Percentiles rank a stretch among this genome's conserved stretches.
phyloP scores from a whole-genome alignment of 2,888 invertebrate species.

The Rhaphigaster nebulosa region DNA sequence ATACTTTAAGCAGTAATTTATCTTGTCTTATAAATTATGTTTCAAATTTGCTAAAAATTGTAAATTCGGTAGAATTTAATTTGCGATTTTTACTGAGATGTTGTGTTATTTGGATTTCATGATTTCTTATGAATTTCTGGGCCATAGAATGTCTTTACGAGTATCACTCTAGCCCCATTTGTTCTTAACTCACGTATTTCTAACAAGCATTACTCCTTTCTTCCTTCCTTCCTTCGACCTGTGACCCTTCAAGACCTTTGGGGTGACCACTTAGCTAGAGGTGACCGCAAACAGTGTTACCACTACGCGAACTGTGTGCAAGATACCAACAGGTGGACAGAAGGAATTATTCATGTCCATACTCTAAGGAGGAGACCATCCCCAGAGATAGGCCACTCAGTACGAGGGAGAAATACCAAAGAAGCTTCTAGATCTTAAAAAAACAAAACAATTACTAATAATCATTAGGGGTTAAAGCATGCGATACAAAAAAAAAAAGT shows the following conservation, averaged over 20 bases:
- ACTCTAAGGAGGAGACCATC: neutral
- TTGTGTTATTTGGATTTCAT: no score
- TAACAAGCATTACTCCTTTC: slow-evolving; percentile 50
- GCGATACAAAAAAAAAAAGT: no score
- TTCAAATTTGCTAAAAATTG: no score
- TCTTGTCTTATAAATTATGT: no score
- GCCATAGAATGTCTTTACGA: neutral
- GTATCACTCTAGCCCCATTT: neutral
- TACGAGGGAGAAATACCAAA: neutral
- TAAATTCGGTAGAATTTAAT: no score
- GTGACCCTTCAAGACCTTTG: slow-evolving; percentile 5
- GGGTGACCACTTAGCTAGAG: slow-evolving; percentile 41
- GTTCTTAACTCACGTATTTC: slow-evolving; percentile 21
- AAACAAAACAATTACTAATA: neutral
- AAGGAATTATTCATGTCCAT: slow-evolving; percentile 54
- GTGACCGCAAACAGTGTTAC: slow-evolving; percentile 52
- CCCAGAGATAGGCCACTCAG: neutral
- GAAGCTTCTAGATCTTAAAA: neutral
- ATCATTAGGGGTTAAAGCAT: no score
- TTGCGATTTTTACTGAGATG: no score
- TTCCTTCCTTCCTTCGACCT: neutral
- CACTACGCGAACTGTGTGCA: slow-evolving; percentile 40
- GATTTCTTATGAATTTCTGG: no score
- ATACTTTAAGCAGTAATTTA: no score
- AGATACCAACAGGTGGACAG: slow-evolving; percentile 52